Percentiles rank a stretch among this genome's conserved stretches.
These are phyloP conservation scores for Danaus melanippus DNA, from an alignment of 1,140 invertebrate genomes.

Conservation along the genomic window DNA sequence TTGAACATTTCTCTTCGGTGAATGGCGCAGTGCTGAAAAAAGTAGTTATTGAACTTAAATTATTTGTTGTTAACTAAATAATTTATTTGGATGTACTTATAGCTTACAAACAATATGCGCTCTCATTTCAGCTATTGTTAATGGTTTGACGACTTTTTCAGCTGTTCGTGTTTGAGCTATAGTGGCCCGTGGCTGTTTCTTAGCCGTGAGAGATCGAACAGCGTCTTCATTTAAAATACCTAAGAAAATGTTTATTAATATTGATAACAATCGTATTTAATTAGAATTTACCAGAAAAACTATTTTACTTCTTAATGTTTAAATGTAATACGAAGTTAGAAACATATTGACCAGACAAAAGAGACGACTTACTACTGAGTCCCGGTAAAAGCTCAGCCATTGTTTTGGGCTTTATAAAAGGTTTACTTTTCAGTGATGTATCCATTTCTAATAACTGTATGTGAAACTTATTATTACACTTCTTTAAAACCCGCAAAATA, in stretches of 20 bases:
- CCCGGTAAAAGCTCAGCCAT: conserved; percentile 45
- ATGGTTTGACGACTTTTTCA: conserved; percentile 42
- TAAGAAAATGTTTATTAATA: conserved; percentile 19
- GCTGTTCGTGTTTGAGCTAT: conserved; percentile 28
- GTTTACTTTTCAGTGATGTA: conserved; percentile 23
- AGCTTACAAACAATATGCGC: conserved; percentile 25
- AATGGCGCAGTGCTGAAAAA: conserved; percentile 32
- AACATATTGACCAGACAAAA: neutral
- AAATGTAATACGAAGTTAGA: neutral
- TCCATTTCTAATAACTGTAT: conserved; percentile 27
- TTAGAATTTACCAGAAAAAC: no score
- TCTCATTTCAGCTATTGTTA: conserved; percentile 49
- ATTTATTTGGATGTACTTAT: neutral
- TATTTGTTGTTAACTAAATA: no score
- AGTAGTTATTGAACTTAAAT: neutral
- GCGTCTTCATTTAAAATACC: conserved; percentile 42
- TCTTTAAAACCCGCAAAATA: neutral
- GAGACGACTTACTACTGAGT: conserved; percentile 29
- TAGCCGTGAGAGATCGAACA: conserved; percentile 29
- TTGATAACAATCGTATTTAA: no score
- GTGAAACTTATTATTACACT: conserved; percentile 1
- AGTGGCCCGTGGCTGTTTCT: conserved; percentile 34
- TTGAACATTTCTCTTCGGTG: conserved; percentile 28
- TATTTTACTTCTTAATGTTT: no score
- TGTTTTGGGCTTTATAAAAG: conserved; percentile 28